phyloP scores from a whole-genome alignment of 2,888 invertebrate genomes.

The Noctuana brunneofusca region DNA sequence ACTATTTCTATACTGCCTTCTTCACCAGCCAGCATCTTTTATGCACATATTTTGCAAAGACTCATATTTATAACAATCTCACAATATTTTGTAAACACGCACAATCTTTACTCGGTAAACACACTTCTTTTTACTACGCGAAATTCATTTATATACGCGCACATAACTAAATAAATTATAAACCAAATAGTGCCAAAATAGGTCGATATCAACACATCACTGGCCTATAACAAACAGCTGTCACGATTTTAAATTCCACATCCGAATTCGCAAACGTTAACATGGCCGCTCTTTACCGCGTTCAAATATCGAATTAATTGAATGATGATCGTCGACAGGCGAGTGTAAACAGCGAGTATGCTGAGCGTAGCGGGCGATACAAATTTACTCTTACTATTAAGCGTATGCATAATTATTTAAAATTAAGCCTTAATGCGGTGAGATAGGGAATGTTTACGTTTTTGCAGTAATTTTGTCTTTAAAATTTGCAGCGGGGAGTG shows the following conservation, averaged over 20 bases:
- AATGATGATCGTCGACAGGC: slow-evolving; percentile 68
- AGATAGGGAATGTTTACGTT: slow-evolving; percentile 43
- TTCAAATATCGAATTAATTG: slow-evolving; percentile 78
- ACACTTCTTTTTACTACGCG: background rate
- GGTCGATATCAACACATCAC: slow-evolving; percentile 11
- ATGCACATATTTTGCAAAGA: slow-evolving; percentile 57
- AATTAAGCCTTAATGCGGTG: slow-evolving; percentile 52
- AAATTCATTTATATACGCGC: background rate
- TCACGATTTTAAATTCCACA: slow-evolving; percentile 42
- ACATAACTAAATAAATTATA: background rate
- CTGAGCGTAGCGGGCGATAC: slow-evolving; percentile 56
- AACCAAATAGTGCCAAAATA: slow-evolving; percentile 20
- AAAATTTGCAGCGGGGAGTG: slow-evolving; percentile 55
- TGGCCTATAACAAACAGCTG: slow-evolving; percentile 16
- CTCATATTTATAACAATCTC: too few species aligned
- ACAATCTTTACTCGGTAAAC: background rate
- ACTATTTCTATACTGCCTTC: slow-evolving; percentile 77
- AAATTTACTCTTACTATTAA: slow-evolving; percentile 51
- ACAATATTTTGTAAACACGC: slow-evolving; percentile 25
- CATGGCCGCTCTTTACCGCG: slow-evolving; percentile 63
- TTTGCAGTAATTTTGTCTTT: slow-evolving; percentile 40
- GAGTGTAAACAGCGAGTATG: slow-evolving; percentile 65
- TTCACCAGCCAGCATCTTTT: slow-evolving; percentile 75
- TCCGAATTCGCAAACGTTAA: slow-evolving; percentile 45
- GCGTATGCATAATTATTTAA: slow-evolving; percentile 41